Evolutionary conservation across 2,113 vertebrate species (phyloP), one percentile per base, ranked within the genome.

Genomic region (Nicator chloris): DNA sequence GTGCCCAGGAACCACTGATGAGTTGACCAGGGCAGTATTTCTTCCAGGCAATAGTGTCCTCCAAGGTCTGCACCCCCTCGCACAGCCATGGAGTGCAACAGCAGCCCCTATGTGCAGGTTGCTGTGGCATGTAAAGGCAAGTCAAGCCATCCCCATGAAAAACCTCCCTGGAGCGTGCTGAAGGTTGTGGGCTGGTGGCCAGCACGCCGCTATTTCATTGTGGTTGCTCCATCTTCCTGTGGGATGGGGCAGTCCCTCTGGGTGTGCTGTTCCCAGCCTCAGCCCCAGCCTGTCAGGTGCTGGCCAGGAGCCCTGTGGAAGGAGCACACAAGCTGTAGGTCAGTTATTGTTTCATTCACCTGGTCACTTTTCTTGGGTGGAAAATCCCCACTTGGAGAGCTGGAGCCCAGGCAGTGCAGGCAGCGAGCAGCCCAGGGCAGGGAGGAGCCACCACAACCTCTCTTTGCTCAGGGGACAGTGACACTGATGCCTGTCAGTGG

Each of bases 271-370:
- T 80, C 54, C 86, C 88, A 93, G 59, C 53, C 56, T 72, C 17
- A 0, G 87, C 66, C 45, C 70, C 45, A 50, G 82, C 49, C 59
- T 0, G 0, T 26, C 0, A 0, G 0, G 24, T 49, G 35, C 87
- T 85, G 84, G 51, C 70, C 7, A 1, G 51, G 53, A 68, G 56
- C 75, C 81, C 60, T 21, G 16, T 14, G 37, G 76, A 78, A 47
- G 60, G 23, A 86, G 33, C 54, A 80, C 3, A 1, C 30, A 26
- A 18, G 31, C 82, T 75, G 2, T 51, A 33, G 64, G 60, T 70
- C 19, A 2, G 39, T 54, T 49, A 4, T 59, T 64, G 35, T 81
- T 53, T 75, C 20, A 31, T 66, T 78, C 56, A 59, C 24, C 17
- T 3, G 3, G 23, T 66, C 2, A 2, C 61, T 82, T 66, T 75